Conservation (phyloP, 1,140 invertebrate genomes). For the Neoseiulus cucumeris region DNA sequence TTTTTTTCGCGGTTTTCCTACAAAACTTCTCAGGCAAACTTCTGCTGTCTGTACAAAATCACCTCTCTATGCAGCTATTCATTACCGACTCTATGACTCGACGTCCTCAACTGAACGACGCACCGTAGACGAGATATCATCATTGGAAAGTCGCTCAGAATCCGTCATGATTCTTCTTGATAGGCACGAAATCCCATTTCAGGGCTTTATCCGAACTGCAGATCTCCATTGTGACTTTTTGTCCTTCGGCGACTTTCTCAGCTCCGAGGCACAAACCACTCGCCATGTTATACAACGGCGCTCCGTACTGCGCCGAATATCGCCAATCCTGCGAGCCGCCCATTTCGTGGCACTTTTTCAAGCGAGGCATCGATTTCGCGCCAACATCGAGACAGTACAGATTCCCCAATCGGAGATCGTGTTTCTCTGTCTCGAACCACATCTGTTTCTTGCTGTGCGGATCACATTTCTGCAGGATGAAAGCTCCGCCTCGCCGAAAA, state of each 20-base stretch:
- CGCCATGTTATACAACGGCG: conserved; percentile 63
- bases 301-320: conserved; percentile 41
- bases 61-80: too few relatives aligned
- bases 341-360: conserved; percentile 80
- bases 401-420: conserved; percentile 61
- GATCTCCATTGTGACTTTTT: conserved; percentile 22
- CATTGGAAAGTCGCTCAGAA: too few relatives aligned
- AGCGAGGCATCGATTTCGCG: conserved; percentile 34
- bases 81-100: too few relatives aligned
- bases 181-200: conserved; percentile 18
- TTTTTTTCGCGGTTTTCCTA: too few relatives aligned
- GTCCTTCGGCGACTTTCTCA: conserved; percentile 16
- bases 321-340: conserved; percentile 73
- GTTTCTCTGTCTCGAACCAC: conserved; percentile 65
- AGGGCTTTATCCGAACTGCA: conserved; percentile 19
- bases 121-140: too few relatives aligned
- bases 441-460: conserved; percentile 42
- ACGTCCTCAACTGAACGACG: too few relatives aligned
- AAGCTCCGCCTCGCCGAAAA: conserved; percentile 47
- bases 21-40: too few relatives aligned
- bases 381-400: conserved; percentile 61
- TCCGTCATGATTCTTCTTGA: background rate
- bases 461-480: conserved; percentile 45
- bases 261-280: conserved; percentile 54
- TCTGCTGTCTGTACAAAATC: too few relatives aligned